A percentile compares a stretch with the other conserved stretches of the same genome.
These are phyloP conservation scores for Acrocephalus scirpaceus DNA, from an alignment of 2,797 vertebrate genomes.

Conservation along the genomic window DNA sequence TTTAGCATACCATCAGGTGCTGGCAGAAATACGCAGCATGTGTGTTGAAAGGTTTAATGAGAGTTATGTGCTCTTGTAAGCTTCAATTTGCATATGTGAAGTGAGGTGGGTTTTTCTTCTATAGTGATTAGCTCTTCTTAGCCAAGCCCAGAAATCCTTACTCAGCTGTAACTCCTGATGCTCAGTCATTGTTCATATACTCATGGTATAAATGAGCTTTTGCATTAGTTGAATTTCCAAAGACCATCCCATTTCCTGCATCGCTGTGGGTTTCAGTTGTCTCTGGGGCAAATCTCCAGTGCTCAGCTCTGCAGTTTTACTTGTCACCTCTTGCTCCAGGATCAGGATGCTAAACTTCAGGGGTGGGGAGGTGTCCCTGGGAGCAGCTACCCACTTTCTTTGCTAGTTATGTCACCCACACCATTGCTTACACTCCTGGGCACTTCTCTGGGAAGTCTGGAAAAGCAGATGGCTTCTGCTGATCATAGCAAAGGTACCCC, in stretches of 20 bases:
- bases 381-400: neutral
- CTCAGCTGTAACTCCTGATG: conserved; percentile 18
- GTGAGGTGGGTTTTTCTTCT: neutral
- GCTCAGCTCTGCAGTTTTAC: neutral
- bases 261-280: neutral
- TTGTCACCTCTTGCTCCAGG: neutral
- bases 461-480: neutral
- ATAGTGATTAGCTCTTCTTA: neutral
- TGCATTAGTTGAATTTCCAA: neutral
- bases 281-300: neutral
- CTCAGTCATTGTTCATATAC: neutral
- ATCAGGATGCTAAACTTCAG: neutral
- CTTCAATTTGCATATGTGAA: conserved; percentile 22
- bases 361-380: neutral
- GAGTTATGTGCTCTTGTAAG: neutral
- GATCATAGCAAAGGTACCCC: neutral
- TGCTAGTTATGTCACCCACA: neutral
- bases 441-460: neutral
- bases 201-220: neutral
- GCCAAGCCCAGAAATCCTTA: conserved; percentile 2
- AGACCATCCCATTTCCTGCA: neutral
- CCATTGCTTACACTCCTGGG: neutral
- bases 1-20: conserved; percentile 33
- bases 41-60: conserved; percentile 20
- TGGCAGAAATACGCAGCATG: conserved; percentile 23